Evolutionary conservation across 2,113 vertebrate genomes (phyloP), one percentile per base, ranked within the genome.

Genomic region (Microtus richardsoni): DNA sequence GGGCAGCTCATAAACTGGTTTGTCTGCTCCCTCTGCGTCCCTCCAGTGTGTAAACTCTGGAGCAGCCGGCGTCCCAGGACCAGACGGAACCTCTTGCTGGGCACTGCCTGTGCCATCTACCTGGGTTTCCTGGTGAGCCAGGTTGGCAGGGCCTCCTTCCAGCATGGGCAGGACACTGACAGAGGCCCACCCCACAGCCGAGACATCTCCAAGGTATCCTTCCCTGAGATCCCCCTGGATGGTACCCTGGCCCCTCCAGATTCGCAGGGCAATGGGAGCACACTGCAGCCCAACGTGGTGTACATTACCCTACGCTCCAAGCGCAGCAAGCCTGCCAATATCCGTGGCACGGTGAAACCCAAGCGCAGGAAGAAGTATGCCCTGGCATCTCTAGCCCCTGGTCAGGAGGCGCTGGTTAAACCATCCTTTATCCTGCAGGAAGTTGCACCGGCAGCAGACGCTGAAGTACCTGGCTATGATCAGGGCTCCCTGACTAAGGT

Each of bases 251-350:
- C 98, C 88, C 97, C 97, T 88, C 97, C 98, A 28, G 98, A 97
- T 66, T 70, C 96, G 79, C 97, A 98, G 92, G 96, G 85, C 93
- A 98, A 96, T 44, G 98, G 96, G 70, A 98, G 97, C 97, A 97
- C 97, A 2, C 92, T 97, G 54, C 98, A 98, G 93, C 98, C 98
- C 97, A 99, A 99, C 58, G 99, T 99, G 93, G 99, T 99, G 49
- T 99, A 99, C 97, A 99, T 99, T 85, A 99, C 99, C 1, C 97
- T 99, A 0, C 99, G 98, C 80, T 98, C 99, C 28, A 99, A 99
- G 97, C 99, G 99, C 80, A 98, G 98, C 41, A 99, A 99, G 97
- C 99, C 99, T 4, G 98, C 99, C 52, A 98, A 99, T 13, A 99
- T 99, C 89, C 98, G 99, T 66, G 99, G 99, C 11, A 99, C 99